Evolutionary conservation across 30 jellyfish, hydroid and myxozoan species (phyloP).

Genomic region (Nemopilema nomurai): DNA sequence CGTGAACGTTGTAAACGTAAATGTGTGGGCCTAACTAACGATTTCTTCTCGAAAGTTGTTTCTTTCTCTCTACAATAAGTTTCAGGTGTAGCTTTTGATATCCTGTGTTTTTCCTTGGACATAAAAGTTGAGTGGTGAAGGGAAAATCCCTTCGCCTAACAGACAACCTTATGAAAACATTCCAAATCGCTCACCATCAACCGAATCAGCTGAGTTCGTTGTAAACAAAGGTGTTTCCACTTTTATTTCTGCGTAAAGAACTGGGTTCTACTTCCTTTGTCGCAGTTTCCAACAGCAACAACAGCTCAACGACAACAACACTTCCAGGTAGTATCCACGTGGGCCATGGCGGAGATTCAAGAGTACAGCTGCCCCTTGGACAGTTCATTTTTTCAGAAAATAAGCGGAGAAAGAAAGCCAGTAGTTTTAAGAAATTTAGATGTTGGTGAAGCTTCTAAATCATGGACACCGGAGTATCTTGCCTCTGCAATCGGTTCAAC

Average conservation of each 20-base stretch:
- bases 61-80: no score
- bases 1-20: no score
- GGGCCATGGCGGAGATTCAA: conserved; percentile 33
- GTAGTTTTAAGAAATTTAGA: conserved; percentile 66
- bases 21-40: no score
- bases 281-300: conserved; percentile 21
- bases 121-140: neutral
- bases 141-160: conserved; percentile 46
- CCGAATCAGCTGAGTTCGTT: conserved; percentile 35
- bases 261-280: conserved; percentile 46
- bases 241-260: neutral
- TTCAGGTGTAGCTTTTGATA: no score
- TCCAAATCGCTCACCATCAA: neutral
- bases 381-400: conserved; percentile 36
- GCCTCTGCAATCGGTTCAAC: conserved; percentile 39
- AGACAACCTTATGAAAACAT: neutral
- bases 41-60: no score
- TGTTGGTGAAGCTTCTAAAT: conserved; percentile 57
- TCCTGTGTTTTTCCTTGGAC: neutral
- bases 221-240: conserved; percentile 41
- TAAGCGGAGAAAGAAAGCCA: conserved; percentile 61
- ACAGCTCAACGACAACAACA: conserved; percentile 3
- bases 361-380: conserved; percentile 14
- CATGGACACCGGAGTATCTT: conserved; percentile 70
- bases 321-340: neutral